Conservation (phyloP, 2,797 vertebrate species). For the Artibeus jamaicensis region DNA sequence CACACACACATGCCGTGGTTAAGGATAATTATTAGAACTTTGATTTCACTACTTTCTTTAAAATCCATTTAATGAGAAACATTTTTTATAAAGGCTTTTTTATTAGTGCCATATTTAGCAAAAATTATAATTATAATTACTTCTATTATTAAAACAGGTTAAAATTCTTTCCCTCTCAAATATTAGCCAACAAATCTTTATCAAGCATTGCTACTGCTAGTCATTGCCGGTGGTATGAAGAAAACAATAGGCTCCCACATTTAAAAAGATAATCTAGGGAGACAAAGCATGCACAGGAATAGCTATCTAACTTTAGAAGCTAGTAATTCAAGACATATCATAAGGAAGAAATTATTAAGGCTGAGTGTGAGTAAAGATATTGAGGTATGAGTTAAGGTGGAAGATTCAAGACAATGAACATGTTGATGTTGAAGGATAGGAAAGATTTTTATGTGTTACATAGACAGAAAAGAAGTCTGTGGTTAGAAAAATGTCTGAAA, state of each 20-base stretch:
- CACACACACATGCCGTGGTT: background rate
- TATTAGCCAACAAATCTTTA: background rate
- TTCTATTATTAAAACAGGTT: background rate
- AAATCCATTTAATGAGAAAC: constrained; percentile 7
- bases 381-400: background rate
- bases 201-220: background rate
- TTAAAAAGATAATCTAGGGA: background rate
- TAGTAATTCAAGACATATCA: background rate
- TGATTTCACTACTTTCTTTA: background rate
- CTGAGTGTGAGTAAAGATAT: background rate
- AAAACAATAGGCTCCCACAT: background rate
- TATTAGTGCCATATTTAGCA: background rate
- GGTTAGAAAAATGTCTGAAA: background rate
- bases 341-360: background rate
- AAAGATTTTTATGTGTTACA: background rate
- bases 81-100: background rate
- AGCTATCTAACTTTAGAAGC: background rate
- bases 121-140: background rate
- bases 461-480: background rate
- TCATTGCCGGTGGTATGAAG: background rate
- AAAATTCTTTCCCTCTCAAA: background rate
- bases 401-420: background rate
- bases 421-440: background rate
- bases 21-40: background rate
- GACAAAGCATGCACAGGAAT: background rate